Conservation (phyloP, 2,888 invertebrate genomes). For the Tanaodytes sp. region DNA sequence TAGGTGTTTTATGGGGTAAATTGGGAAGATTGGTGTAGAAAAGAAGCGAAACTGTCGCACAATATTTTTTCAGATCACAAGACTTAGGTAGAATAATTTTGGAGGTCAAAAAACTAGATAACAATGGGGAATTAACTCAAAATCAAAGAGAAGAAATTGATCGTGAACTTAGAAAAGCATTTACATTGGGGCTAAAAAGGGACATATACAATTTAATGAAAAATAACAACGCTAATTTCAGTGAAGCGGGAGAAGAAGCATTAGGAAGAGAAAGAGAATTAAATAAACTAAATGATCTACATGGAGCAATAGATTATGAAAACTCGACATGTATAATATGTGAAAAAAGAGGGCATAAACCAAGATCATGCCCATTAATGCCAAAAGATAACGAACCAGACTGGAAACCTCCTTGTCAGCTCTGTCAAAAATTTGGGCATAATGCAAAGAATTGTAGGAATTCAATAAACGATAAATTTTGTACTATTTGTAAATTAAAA, state of each 20-base stretch:
- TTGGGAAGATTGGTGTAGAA: not conserved
- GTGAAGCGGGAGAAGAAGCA: not conserved
- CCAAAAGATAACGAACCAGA: not conserved
- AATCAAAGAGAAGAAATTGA: constrained; percentile 4
- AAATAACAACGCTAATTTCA: not conserved
- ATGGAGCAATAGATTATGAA: not conserved
- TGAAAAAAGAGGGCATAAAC: constrained; percentile 3
- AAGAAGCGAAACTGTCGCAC: not conserved
- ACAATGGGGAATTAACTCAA: not conserved
- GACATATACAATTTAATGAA: not conserved
- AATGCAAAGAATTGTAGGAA: not conserved
- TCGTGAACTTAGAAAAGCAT: not conserved
- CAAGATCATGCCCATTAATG: constrained; percentile 10
- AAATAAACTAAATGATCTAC: not conserved
- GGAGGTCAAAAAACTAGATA: not conserved
- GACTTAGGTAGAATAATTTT: not conserved
- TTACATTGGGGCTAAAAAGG: not conserved
- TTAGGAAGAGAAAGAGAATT: not conserved
- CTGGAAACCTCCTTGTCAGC: constrained; percentile 2
- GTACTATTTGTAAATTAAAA: not conserved
- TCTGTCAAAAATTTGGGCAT: constrained; percentile 8
- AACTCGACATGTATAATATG: not conserved
- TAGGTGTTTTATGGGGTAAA: constrained; percentile 2
- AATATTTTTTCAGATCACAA: not conserved
- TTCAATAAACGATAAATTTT: not conserved